Evolutionary conservation across 2,797 vertebrate species (phyloP), one percentile per base, ranked within the genome.

Genomic region (Mormyrops boulengeri): DNA sequence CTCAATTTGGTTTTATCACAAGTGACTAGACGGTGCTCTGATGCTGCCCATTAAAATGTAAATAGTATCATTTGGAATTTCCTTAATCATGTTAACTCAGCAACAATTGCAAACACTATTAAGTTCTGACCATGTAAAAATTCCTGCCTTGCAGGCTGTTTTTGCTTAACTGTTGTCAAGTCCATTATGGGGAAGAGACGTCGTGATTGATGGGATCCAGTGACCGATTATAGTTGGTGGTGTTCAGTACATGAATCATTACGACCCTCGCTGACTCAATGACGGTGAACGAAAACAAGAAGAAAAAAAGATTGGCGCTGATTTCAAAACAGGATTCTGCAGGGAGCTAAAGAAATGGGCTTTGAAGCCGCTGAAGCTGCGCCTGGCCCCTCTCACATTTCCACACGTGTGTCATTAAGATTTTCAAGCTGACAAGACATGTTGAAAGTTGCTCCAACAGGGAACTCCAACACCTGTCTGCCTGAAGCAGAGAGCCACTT

Each of bases 401-500:
- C 47, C 38, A 73, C 30, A 57, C 34, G 85, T 88, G 77, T 87
- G 85, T 90, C 84, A 89, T 57, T 26, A 49, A 47, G 55, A 89
- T 89, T 91, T 85, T 69, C 73, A 53, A 60, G 85, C 53, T 53
- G 66, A 62, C 88, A 87, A 41, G 34, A 22, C 62, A 86, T 89
- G 88, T 38, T 90, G 62, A 90, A 89, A 90, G 88, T 26, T 73
- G 82, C 50, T 89, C 88, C 88, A 86, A 73, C 80, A 55, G 19
- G 22, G 60, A 73, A 89, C 82, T 73, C 2, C 19, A 89, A 38
- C 88, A 87, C 88, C 88, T 89, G 82, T 73, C 77, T 87, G 82
- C 88, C 62, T 69, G 34, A 55, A 80, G 84, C 26, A 1, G 22
- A 11, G 73, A 85, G 66, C 50, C 17, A 26, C 50, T 49, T 38